These are phyloP conservation scores for Syrista parreyssii DNA, from an alignment of 2,888 invertebrate species.

Conservation along the genomic window DNA sequence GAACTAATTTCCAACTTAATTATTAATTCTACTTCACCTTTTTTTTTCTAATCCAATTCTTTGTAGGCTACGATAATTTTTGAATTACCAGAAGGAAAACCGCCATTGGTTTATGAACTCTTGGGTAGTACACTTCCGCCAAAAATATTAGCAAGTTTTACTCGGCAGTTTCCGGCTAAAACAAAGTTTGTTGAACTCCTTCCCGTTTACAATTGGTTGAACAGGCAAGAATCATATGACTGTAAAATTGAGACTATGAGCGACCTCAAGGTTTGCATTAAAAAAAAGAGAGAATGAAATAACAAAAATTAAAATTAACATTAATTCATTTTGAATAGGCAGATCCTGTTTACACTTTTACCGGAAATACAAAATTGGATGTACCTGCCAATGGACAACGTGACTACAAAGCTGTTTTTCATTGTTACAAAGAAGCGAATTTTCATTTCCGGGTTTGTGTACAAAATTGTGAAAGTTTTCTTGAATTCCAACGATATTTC, in stretches of 20 bases:
- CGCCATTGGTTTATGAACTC: conserved; percentile 39
- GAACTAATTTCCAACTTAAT: not conserved
- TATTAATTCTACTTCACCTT: not conserved
- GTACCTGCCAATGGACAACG: conserved; percentile 41
- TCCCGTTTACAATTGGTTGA: conserved; percentile 44
- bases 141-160: conserved; percentile 28
- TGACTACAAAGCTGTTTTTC: conserved; percentile 40
- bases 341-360: conserved; percentile 33
- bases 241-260: conserved; percentile 37
- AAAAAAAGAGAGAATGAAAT: conserved; percentile 1
- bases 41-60: not conserved
- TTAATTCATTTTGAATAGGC: conserved; percentile 2
- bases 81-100: conserved; percentile 34
- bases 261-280: not conserved
- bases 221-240: conserved; percentile 36
- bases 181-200: conserved; percentile 44
- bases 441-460: conserved; percentile 42
- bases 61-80: conserved; percentile 43
- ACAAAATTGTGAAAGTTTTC: not conserved
- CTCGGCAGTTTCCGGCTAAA: conserved; percentile 45
- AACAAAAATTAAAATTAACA: conserved; percentile 5
- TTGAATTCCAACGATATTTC: not conserved
- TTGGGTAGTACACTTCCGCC: conserved; percentile 39
- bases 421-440: conserved; percentile 40
- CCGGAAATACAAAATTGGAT: conserved; percentile 39